Evolutionary conservation across 2,888 invertebrate species (phyloP), one percentile per base, ranked within the genome.

Genomic region (Drosophila meridionalis): DNA sequence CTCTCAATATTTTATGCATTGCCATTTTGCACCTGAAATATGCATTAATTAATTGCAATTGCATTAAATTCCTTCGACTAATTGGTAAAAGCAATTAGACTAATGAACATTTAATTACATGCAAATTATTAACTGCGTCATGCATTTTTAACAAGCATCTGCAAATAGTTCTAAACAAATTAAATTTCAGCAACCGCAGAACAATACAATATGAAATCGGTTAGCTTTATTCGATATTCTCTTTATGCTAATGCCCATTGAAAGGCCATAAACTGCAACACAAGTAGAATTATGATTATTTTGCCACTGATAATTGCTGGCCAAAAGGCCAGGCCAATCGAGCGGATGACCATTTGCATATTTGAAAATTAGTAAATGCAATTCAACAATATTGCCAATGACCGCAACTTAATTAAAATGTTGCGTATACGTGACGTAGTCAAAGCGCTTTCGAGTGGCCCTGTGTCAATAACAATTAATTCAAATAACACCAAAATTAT

Each of bases 331-430:
- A 69, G 20, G 20, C 20, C 20, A 69, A 40, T 57, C 30, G 50
- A 50, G 32, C 32, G 36, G 11, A 4, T 34, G 34, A 34, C 20
- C 40, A 47, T 78, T 63, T 79, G 80, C 78, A 87, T 85, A 78
- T 88, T 81, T 81, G 58, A 63, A 87, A 80, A 76, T 72, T 72
- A 80, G 82, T 76, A 84, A 91, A 81, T 79, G 73, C 77, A 78
- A 88, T 82, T 82, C 73, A 40, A 57, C 60, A 58, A 43, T 80
- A 65, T 65, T 71, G 61, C 45, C 58, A 69, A 53, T 65, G 73
- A 80, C 87, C 89, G 65, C 91, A 89, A 87, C 82, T 86, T 86
- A 90, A 91, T 90, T 91, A 87, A 90, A 87, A 82, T 87, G 76
- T 77, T 85, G 71, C 76, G 72, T 73, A 82, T 74, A 80, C 78